Evolutionary conservation across 2,888 invertebrate species (phyloP).

Genomic region (Xylocampa areola): DNA sequence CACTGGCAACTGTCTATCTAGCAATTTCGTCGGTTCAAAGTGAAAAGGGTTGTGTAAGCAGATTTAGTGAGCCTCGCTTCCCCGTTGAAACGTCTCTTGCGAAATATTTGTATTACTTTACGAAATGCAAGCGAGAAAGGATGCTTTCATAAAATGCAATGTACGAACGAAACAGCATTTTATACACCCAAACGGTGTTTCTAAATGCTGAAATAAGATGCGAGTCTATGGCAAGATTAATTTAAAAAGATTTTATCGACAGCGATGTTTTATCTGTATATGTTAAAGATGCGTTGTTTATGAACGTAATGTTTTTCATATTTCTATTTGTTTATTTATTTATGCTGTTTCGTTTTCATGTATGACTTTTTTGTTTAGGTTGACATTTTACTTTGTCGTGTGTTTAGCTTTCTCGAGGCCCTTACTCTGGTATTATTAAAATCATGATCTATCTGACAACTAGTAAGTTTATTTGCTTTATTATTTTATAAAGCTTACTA

Average conservation of each 20-base stretch:
- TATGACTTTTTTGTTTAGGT: neutral
- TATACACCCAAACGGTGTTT: conserved; percentile 28
- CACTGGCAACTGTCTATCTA: conserved; percentile 64
- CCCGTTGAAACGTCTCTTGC: conserved; percentile 44
- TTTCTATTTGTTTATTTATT: neutral
- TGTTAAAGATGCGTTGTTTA: too few relatives aligned
- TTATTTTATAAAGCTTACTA: too few relatives aligned
- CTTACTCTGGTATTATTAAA: too few relatives aligned
- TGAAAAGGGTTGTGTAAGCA: conserved; percentile 63
- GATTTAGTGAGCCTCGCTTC: conserved; percentile 54
- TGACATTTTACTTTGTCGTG: neutral
- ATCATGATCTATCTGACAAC: too few relatives aligned
- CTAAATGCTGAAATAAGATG: conserved; percentile 27
- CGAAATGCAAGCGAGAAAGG: conserved; percentile 48
- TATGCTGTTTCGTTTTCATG: neutral
- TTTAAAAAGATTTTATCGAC: conserved; percentile 2
- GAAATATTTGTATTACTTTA: conserved; percentile 63
- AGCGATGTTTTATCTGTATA: too few relatives aligned
- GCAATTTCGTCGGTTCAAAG: conserved; percentile 64
- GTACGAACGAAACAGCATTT: conserved; percentile 35
- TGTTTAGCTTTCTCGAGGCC: neutral
- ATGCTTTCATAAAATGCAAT: conserved; percentile 51
- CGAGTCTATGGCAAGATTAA: conserved; percentile 7
- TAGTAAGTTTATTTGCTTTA: too few relatives aligned
- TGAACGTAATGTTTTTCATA: too few relatives aligned